These are phyloP conservation scores for Andrena chrysosceles DNA, from an alignment of 2,888 invertebrate species.

Conservation along the genomic window DNA sequence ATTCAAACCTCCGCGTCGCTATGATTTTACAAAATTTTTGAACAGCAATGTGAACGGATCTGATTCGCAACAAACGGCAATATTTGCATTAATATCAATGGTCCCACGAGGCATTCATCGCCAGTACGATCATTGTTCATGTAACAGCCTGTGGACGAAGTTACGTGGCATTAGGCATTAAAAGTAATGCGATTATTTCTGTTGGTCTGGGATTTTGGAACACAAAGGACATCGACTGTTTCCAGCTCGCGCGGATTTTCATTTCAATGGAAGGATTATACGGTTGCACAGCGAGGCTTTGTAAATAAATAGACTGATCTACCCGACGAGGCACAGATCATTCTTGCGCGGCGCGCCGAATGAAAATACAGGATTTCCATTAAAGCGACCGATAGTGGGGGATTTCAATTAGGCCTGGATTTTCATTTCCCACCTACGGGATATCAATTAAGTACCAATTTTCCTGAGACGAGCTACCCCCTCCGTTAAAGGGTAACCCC, in stretches of 20 bases:
- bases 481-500: conserved; percentile 30
- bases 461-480: conserved; percentile 27
- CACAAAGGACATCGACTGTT: conserved; percentile 22
- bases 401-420: conserved; percentile 51
- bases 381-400: conserved; percentile 20
- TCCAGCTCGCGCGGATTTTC: conserved; percentile 25
- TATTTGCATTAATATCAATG: background rate
- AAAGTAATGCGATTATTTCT: conserved; percentile 25
- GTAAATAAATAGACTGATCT: conserved; percentile 23
- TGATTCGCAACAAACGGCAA: background rate
- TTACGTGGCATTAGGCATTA: conserved; percentile 1
- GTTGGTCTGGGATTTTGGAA: background rate
- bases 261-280: conserved; percentile 46
- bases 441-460: conserved; percentile 62
- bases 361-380: conserved; percentile 50
- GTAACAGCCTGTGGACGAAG: conserved; percentile 1
- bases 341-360: conserved; percentile 12
- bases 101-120: background rate
- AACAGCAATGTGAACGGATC: too few species aligned
- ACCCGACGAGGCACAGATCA: background rate
- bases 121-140: background rate
- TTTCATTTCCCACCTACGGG: conserved; percentile 55
- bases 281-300: background rate
- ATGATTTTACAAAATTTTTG: too few species aligned
- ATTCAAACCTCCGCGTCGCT: too few species aligned